Evolutionary conservation across 2,113 vertebrate species (phyloP), one percentile per base, ranked within the genome.

Genomic region (Calidris pygmaea): DNA sequence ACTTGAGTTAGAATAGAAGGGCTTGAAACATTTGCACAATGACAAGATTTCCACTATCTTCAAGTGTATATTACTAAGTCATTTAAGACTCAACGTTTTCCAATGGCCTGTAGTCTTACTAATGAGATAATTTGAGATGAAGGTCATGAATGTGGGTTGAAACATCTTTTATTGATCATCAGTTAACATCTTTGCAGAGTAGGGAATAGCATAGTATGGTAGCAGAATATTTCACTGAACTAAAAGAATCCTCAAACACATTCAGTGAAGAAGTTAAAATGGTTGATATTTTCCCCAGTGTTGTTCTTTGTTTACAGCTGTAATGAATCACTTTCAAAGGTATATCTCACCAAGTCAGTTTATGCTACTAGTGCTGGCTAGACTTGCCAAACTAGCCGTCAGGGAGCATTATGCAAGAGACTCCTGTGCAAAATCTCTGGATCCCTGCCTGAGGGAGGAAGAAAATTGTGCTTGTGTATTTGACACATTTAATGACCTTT

Each of bases 401-500:
- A 2, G 62, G 50, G 17, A 65, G 41, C 34, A 90, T 86, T 83
- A 80, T 1, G 22, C 60, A 84, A 95, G 52, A 90, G 35, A 27
- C 37, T 90, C 48, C 45, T 0, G 0, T 78, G 76, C 45, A 94
- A 73, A 81, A 63, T 52, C 73, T 87, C 50, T 95, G 72, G 43
- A 89, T 89, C 72, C 48, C 65, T 91, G 78, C 89, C 91, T 82
- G 59, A 27, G 53, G 50, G 67, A 94, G 72, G 92, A 95, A 95
- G 58, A n/a, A 93, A 92, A 71, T 24, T 85, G 53, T 89, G 79
- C 65, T 95, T 85, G 92, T 52, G 60, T 39, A 83, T 81, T 94
- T 97, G 88, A 88, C 79, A 93, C 50, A 83, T 93, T 91, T 93
- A 96, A 93, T 94, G 89, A 94, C 41, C 47, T 95, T 96, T 96